Evolutionary conservation across 2,888 invertebrate genomes (phyloP).

Genomic region (Rhingia rostrata): DNA sequence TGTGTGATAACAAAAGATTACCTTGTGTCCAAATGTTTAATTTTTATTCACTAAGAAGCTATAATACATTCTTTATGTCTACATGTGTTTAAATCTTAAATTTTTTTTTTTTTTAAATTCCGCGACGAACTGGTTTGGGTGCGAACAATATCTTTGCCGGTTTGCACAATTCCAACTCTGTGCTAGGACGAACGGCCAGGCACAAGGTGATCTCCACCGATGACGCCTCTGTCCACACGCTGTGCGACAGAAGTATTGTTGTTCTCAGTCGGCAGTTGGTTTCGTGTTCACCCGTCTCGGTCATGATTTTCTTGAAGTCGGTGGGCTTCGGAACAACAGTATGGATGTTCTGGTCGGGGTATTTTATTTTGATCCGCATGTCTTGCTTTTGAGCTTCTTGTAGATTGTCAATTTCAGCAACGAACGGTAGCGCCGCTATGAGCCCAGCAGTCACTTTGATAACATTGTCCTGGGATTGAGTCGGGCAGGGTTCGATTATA

Average conservation of each 20-base stretch:
- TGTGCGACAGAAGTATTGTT: constrained; percentile 91
- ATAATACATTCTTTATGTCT: constrained; percentile 2
- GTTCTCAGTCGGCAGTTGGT: constrained; percentile 88
- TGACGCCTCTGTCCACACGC: constrained; percentile 96
- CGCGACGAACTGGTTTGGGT: constrained; percentile 94
- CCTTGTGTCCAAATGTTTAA: neutral
- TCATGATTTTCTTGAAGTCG: constrained; percentile 88
- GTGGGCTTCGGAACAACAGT: constrained; percentile 90
- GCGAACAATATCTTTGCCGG: constrained; percentile 93
- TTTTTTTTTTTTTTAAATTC: constrained; percentile 84
- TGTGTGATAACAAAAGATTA: neutral
- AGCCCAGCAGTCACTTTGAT: constrained; percentile 96
- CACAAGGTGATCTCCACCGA: constrained; percentile 94
- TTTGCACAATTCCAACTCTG: constrained; percentile 91
- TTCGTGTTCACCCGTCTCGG: constrained; percentile 85
- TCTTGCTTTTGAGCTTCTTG: constrained; percentile 87
- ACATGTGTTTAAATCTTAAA: neutral
- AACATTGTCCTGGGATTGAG: constrained; percentile 89
- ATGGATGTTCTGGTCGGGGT: constrained; percentile 95
- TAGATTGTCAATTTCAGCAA: constrained; percentile 93
- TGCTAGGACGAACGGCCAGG: constrained; percentile 87
- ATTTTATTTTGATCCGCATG: constrained; percentile 92
- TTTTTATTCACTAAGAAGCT: constrained; percentile 13
- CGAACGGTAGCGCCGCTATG: constrained; percentile 92
- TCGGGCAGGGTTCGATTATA: constrained; percentile 92